Evolutionary conservation across 2,797 vertebrate species (phyloP).

Genomic region (Sardinella longiceps): DNA sequence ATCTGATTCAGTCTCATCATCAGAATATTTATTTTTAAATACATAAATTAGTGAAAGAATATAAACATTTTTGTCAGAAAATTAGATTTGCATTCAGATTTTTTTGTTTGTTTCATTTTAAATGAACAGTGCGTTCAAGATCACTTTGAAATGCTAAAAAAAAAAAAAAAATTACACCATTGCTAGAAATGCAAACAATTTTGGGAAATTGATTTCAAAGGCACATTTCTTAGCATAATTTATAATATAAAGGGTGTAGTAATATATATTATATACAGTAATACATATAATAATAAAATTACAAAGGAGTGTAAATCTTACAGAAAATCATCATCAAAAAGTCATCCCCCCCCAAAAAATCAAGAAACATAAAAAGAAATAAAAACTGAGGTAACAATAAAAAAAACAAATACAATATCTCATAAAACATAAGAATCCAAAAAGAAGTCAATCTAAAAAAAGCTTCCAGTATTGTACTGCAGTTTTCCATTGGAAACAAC

Average conservation of each 20-base stretch:
- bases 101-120: conserved; percentile 39
- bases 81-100: conserved; percentile 45
- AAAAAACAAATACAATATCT: conserved; percentile 56
- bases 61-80: conserved; percentile 43
- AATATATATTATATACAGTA: conserved; percentile 50
- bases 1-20: conserved; percentile 49
- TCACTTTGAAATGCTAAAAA: conserved; percentile 43
- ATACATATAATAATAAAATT: conserved; percentile 35
- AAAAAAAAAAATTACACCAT: no score
- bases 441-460: conserved; percentile 35
- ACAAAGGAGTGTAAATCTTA: conserved; percentile 40
- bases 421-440: conserved; percentile 29
- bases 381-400: conserved; percentile 76
- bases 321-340: conserved; percentile 40
- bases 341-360: conserved; percentile 34
- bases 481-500: conserved; percentile 51
- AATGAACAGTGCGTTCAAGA: conserved; percentile 46
- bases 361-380: conserved; percentile 41
- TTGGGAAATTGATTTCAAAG: conserved; percentile 48
- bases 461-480: conserved; percentile 60
- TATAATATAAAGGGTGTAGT: conserved; percentile 63
- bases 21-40: conserved; percentile 67
- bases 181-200: conserved; percentile 45
- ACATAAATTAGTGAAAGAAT: conserved; percentile 61
- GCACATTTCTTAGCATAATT: conserved; percentile 62